Evolutionary conservation across 1,140 invertebrate species (phyloP), one percentile per base, ranked within the genome.

Genomic region (Drosophila athabasca): DNA sequence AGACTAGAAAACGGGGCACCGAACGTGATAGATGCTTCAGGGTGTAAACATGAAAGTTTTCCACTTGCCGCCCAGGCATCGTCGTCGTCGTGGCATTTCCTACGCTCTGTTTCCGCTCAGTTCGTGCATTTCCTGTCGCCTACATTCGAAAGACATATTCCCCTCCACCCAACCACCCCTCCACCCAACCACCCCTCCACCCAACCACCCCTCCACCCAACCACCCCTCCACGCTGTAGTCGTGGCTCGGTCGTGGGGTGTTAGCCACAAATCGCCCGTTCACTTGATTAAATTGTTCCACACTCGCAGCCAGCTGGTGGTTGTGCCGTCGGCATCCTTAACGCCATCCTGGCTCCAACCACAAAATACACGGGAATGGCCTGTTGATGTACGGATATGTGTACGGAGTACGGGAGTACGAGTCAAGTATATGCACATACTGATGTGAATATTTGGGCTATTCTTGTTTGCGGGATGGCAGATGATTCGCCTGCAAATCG

Each of bases 231-330:
- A 19, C 31, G 15, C 35, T 35, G 24, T 17, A 7, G 39, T n/a
- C 31, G 35, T 45, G 43, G 24, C n/a, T 19, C 51, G 48, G 52
- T 52, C 62, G 58, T 69, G 59, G 35, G 69, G 73, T 51, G 64
- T 75, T 76, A 68, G 62, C 74, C 83, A 62, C 82, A 87, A 87
- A 85, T 82, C 59, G 73, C 43, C 57, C 71, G 78, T 57, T 67
- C 39, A 72, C 62, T 87, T 88, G 78, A 87, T 82, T 88, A 87
- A 87, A 87, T 88, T 79, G 66, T 76, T 82, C 62, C 59, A 78
- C 81, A 58, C 62, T 66, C 61, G 64, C 64, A 43, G 39, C 15
- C 49, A 48, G 44, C 46, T 35, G 35, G 54, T 54, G 52, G 22
- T 24, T 60, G 57, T 48, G 52, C 35, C 35, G 4, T 39, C 11